phyloP scores from a whole-genome alignment of 2,113 vertebrate species.

The Thomomys bottae region DNA sequence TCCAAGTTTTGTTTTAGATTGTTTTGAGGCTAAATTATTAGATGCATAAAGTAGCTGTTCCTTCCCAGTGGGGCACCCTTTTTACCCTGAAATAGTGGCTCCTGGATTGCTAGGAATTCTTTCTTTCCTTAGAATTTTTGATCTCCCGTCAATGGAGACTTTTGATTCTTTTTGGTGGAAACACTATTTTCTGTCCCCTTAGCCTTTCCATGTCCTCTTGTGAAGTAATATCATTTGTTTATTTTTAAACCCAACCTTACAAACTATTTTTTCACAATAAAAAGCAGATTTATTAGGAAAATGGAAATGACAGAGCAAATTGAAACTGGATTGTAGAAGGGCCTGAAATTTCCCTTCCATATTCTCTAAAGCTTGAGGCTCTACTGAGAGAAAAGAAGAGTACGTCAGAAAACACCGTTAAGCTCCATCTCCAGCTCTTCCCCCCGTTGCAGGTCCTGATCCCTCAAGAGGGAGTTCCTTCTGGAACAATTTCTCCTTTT shows the following conservation, averaged over 20 bases:
- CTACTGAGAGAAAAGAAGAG: too few relatives aligned
- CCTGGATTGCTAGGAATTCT: not conserved
- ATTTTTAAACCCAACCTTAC: conserved; percentile 2
- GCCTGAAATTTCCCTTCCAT: too few relatives aligned
- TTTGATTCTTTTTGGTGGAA: not conserved
- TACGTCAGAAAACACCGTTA: too few relatives aligned
- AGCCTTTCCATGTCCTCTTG: not conserved
- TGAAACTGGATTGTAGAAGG: too few relatives aligned
- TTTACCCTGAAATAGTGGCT: too few relatives aligned
- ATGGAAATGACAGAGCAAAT: too few relatives aligned
- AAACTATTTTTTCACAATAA: not conserved
- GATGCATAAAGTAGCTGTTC: not conserved
- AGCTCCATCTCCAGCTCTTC: too few relatives aligned
- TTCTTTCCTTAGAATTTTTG: not conserved
- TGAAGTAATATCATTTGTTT: not conserved
- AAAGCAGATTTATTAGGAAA: too few relatives aligned
- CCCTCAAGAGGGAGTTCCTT: too few relatives aligned
- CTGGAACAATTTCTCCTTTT: too few relatives aligned
- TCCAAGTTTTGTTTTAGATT: not conserved
- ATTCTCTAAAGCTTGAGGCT: too few relatives aligned
- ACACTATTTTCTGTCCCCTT: not conserved
- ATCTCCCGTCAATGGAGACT: not conserved
- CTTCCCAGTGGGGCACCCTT: not conserved
- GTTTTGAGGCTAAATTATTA: not conserved
- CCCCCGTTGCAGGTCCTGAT: too few relatives aligned